Evolutionary conservation across 1,140 invertebrate species (phyloP), one percentile per base, ranked within the genome.

Genomic region (Hyphantria cunea): DNA sequence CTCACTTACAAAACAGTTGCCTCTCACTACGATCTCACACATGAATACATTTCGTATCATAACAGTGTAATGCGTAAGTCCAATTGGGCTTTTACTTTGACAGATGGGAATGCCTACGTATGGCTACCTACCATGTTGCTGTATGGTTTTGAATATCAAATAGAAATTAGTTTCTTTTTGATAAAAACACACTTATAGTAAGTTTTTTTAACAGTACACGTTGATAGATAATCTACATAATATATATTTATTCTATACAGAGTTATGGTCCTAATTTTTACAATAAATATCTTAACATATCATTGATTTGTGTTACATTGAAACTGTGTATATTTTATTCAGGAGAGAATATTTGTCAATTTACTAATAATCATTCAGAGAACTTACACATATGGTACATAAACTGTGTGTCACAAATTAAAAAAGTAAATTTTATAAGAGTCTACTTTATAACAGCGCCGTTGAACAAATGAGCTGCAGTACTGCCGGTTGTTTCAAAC

Each of bases 231-330:
- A 42, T 60, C 56, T 60, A 60, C 17, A 25, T 25, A n/a, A n/a
- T n/a, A 25, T 25, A 25, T 25, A 5, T 51, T 50, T 60, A 51
- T 33, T 60, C 47, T 56, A 58, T 64, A 64, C 49, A 65, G 32
- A 10, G 8, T 47, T 58, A 48, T 65, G 32, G 50, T 53, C 17
- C 50, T 65, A 65, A 53, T 59, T 65, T 65, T 59, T 65, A 65
- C 63, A 65, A 39, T 53, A 39, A 13, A 33, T 34, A 59, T 39
- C 44, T 63, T 59, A 63, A 11, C 39, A 31, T 34, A 53, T 63
- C 63, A 62, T 63, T 53, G 44, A 60, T 51, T 39, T 14, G 13
- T 54, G 15, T 25, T 3, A 47, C 54, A 48, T 59, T 37, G 11
- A 59, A 59, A 49, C 31, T 32, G 3, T 44, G n/a, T 7, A n/a